Evolutionary conservation across 2,888 invertebrate genomes (phyloP).

Genomic region (Cerastis rubricosa): DNA sequence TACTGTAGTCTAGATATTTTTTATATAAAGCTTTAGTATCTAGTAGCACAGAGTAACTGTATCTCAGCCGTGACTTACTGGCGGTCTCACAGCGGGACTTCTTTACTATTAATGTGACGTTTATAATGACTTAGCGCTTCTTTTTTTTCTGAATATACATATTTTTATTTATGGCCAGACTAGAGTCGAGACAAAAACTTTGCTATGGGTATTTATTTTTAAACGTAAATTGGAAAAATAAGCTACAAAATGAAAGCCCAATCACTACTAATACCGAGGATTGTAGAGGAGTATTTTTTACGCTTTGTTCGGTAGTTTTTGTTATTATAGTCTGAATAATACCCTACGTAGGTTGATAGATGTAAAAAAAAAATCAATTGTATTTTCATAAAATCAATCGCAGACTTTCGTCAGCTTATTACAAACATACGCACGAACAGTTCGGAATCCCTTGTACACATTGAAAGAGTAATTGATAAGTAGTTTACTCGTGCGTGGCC

Average conservation of each 20-base stretch:
- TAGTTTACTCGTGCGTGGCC: slow-evolving; percentile 31
- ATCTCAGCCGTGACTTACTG: slow-evolving; percentile 52
- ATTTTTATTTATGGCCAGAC: slow-evolving; percentile 4
- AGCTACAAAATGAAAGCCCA: not conserved
- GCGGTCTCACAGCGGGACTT: slow-evolving; percentile 55
- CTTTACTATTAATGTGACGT: slow-evolving; percentile 56
- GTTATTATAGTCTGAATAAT: not conserved
- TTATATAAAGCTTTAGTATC: slow-evolving; percentile 27
- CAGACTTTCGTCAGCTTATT: slow-evolving; percentile 32
- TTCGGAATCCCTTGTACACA: slow-evolving; percentile 27
- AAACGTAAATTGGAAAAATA: not conserved
- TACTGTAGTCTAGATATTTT: slow-evolving; percentile 24
- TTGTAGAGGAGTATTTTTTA: not conserved
- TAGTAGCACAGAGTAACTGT: slow-evolving; percentile 39
- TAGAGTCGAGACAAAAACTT: slow-evolving; percentile 1
- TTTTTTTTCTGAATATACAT: slow-evolving; percentile 16
- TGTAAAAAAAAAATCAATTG: not conserved
- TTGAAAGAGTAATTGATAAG: slow-evolving; percentile 43
- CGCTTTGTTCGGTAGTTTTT: not conserved
- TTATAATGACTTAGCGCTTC: slow-evolving; percentile 46
- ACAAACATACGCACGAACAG: slow-evolving; percentile 30
- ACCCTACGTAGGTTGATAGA: not conserved
- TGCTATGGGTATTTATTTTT: not conserved
- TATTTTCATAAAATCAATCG: not conserved
- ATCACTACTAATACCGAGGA: not conserved